phyloP scores from a whole-genome alignment of 2,113 vertebrate genomes.

The Salvelinus fontinalis region DNA sequence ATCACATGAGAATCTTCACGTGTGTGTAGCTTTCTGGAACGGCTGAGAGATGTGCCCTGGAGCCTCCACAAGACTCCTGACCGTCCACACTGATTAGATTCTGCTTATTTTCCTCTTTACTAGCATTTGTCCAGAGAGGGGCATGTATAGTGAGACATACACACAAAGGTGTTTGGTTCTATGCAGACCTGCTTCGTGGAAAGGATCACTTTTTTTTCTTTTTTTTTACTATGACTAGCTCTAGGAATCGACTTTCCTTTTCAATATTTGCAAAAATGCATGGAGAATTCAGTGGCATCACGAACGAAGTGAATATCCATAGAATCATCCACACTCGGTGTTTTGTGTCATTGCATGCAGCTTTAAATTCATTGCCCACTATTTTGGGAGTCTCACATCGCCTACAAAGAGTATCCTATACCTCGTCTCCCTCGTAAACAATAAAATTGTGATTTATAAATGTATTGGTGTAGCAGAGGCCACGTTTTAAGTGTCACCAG shows the following conservation, averaged over 20 bases:
- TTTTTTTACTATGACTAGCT: background rate
- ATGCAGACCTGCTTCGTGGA: background rate
- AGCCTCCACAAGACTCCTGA: background rate
- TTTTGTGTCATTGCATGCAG: no score
- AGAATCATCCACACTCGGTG: background rate
- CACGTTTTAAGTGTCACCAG: background rate
- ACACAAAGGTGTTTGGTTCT: background rate
- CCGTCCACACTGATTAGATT: background rate
- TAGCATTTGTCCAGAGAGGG: background rate
- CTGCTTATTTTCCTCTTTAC: background rate
- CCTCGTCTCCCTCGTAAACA: no score
- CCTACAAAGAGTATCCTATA: no score
- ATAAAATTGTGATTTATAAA: no score
- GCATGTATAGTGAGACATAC: background rate
- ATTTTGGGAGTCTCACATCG: no score
- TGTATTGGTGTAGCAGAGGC: no score
- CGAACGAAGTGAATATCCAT: background rate
- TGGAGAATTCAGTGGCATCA: background rate
- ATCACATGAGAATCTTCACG: background rate
- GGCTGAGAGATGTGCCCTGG: background rate
- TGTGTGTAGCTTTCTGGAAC: slow-evolving; percentile 10
- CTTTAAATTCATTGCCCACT: no score
- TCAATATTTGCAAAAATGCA: background rate
- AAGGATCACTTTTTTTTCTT: background rate
- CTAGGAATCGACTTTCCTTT: background rate